Conservation (phyloP, 2,113 vertebrate genomes). For the Merops nubicus region DNA sequence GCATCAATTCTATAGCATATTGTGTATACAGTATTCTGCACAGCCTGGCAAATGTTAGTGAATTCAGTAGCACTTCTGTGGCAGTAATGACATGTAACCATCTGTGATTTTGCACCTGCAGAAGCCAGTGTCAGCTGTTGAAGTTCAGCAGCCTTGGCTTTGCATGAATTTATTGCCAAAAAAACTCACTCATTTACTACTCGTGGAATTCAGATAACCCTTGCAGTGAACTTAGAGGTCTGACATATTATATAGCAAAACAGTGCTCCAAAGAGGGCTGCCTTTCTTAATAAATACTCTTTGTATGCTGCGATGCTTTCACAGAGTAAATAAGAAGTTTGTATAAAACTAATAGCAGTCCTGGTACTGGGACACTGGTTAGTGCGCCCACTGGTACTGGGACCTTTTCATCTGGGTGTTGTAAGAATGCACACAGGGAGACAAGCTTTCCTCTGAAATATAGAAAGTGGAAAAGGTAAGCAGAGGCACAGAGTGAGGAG, state of each 20-base stretch:
- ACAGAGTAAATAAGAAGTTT: not conserved
- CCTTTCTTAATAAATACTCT: not conserved
- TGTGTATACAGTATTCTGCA: slow-evolving; percentile 54
- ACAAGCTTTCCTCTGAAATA: not conserved
- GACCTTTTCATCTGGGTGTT: not conserved
- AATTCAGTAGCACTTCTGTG: slow-evolving; percentile 72
- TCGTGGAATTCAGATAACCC: slow-evolving; percentile 45
- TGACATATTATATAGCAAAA: not conserved
- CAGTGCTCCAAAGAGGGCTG: not conserved
- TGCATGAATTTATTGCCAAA: slow-evolving; percentile 49
- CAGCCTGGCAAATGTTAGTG: slow-evolving; percentile 67
- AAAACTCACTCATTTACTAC: slow-evolving; percentile 26
- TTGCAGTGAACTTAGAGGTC: slow-evolving; percentile 11
- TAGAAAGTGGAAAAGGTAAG: not conserved
- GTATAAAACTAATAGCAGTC: not conserved
- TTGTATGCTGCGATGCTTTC: not conserved
- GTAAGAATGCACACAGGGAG: not conserved
- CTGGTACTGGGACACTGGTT: not conserved
- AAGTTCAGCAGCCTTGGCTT: slow-evolving; percentile 64
- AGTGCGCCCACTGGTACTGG: not conserved
- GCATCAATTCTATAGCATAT: slow-evolving; percentile 52
- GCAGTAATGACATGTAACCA: slow-evolving; percentile 72
- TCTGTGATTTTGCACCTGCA: slow-evolving; percentile 72
- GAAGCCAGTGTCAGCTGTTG: slow-evolving; percentile 69
- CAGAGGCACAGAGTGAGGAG: not conserved